A percentile compares a stretch with the other conserved stretches of the same genome.
Conservation (phyloP, 2,888 invertebrate species). For the Eurytoma adleriae region DNA sequence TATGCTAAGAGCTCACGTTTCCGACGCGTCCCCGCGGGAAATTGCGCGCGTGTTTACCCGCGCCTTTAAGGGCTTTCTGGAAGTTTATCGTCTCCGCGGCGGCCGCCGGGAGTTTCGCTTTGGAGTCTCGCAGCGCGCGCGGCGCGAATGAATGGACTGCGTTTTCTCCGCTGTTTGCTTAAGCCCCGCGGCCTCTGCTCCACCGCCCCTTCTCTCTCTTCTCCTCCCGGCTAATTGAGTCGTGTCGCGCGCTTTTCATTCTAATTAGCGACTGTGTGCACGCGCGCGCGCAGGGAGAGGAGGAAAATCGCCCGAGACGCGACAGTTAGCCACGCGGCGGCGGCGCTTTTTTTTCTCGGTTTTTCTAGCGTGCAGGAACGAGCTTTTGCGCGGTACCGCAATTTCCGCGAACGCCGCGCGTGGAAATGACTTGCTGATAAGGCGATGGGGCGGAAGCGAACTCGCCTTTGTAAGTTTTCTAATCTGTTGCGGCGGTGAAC, state of each 20-base stretch:
- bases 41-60: neutral
- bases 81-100: slow-evolving; percentile 12
- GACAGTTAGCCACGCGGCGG: neutral
- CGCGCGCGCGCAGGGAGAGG: neutral
- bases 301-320: neutral
- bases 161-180: neutral
- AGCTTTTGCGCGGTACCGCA: no score
- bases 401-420: no score
- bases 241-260: slow-evolving; percentile 32
- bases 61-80: slow-evolving; percentile 8
- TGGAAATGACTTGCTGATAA: neutral
- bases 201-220: neutral
- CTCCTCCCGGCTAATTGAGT: slow-evolving; percentile 30
- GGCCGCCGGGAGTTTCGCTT: neutral
- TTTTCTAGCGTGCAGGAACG: no score
- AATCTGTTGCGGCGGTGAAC: no score
- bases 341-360: no score
- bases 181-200: neutral
- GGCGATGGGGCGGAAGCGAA: slow-evolving; percentile 3
- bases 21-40: neutral
- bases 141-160: slow-evolving; percentile 9
- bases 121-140: neutral
- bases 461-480: neutral
- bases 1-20: slow-evolving; percentile 40
- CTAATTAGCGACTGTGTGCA: slow-evolving; percentile 24